A percentile compares a stretch with the other conserved stretches of the same genome.
phyloP scores from a whole-genome alignment of 2,113 vertebrate genomes.

The Microcebus jonahi region DNA sequence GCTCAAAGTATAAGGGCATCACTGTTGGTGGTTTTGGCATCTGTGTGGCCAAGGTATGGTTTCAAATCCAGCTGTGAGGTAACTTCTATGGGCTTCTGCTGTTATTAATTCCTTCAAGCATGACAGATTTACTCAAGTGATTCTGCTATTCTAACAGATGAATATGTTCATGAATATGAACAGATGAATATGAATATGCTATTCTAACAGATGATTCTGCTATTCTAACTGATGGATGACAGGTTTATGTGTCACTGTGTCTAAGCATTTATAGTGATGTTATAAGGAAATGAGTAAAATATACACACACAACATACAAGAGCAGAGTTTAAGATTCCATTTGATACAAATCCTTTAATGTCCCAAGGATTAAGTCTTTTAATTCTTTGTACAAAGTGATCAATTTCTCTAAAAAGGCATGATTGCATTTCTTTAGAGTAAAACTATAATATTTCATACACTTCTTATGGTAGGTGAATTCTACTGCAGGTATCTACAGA shows the following conservation, averaged over 20 bases:
- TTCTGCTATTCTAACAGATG: neutral
- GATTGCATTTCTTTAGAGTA: neutral
- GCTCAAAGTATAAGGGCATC: neutral
- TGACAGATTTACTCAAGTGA: neutral
- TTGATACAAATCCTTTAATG: neutral
- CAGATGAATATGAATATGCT: too few relatives aligned
- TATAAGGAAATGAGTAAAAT: neutral
- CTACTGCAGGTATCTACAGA: neutral
- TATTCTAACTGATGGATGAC: neutral
- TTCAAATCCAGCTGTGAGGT: neutral
- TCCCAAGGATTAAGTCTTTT: neutral
- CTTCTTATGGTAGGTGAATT: neutral
- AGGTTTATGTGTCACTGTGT: neutral
- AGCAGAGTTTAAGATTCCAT: neutral
- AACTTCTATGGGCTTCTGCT: neutral
- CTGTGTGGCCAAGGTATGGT: too few relatives aligned
- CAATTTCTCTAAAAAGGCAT: neutral
- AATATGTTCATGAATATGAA: too few relatives aligned
- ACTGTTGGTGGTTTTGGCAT: neutral
- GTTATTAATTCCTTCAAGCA: neutral
- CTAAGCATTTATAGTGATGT: neutral
- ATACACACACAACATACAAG: neutral
- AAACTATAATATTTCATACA: neutral
- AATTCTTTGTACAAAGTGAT: neutral
- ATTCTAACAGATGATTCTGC: neutral